phyloP scores from a whole-genome alignment of 2,888 invertebrate species.

The Campoplex nolae region DNA sequence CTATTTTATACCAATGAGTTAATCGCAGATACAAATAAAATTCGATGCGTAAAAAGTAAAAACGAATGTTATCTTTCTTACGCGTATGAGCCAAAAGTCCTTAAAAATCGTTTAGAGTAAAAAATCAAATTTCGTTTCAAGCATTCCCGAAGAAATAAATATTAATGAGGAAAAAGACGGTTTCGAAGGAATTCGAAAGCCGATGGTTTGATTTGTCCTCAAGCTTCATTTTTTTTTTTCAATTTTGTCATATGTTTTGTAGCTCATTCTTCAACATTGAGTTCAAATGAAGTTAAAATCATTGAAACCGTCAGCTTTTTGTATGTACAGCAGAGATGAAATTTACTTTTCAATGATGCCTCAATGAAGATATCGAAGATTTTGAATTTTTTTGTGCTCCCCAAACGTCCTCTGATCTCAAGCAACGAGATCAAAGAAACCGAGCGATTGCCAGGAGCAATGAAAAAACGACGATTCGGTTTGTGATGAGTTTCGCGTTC shows the following conservation, averaged over 20 bases:
- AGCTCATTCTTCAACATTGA: not conserved
- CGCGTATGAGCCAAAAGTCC: not conserved
- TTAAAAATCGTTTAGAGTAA: not conserved
- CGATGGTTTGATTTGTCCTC: not conserved
- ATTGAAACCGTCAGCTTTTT: too few relatives aligned
- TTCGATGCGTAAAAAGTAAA: not conserved
- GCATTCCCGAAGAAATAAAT: not conserved
- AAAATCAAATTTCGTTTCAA: not conserved
- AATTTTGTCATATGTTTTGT: not conserved
- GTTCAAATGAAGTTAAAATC: too few relatives aligned
- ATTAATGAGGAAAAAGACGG: not conserved
- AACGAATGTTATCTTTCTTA: not conserved
- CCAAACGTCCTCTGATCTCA: not conserved
- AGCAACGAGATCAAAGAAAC: slow-evolving; percentile 4
- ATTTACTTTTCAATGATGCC: not conserved
- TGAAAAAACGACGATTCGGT: slow-evolving; percentile 23
- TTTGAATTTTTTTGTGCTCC: not conserved
- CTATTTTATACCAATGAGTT: slow-evolving; percentile 8
- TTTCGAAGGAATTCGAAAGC: not conserved
- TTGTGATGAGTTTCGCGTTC: slow-evolving; percentile 30
- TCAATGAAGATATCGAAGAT: too few relatives aligned
- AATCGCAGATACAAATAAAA: not conserved
- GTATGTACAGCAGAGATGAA: not conserved
- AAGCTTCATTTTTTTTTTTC: not conserved
- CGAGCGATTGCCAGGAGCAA: slow-evolving; percentile 9